Evolutionary conservation across 2,888 invertebrate genomes (phyloP).

Genomic region (Nudaria mundana): DNA sequence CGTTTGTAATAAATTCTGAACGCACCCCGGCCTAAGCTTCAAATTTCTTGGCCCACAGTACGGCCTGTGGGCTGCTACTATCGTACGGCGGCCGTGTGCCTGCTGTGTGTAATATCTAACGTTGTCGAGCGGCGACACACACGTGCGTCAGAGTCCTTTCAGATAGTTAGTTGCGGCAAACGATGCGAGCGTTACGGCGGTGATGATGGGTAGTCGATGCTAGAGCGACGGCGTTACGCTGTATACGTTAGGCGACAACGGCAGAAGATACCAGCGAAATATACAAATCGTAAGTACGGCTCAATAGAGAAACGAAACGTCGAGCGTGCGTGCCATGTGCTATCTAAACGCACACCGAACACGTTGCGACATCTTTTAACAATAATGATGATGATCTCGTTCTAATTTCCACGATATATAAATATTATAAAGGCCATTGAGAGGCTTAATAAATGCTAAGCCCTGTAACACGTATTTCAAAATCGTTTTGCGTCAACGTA

Average conservation of each 20-base stretch:
- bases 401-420: too few relatives aligned
- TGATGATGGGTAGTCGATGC: conserved; percentile 60
- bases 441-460: background rate
- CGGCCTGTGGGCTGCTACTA: background rate
- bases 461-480: conserved; percentile 1
- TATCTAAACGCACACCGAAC: conserved; percentile 3
- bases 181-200: conserved; percentile 49
- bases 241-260: conserved; percentile 61
- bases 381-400: too few relatives aligned
- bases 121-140: conserved; percentile 52
- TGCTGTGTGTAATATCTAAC: conserved; percentile 22
- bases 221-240: conserved; percentile 46
- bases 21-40: conserved; percentile 8
- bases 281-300: conserved; percentile 64
- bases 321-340: conserved; percentile 20
- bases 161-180: conserved; percentile 65
- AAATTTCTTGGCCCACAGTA: background rate
- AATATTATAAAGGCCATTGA: too few relatives aligned
- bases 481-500: conserved; percentile 18
- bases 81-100: background rate
- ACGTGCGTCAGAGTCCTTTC: conserved; percentile 70
- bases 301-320: conserved; percentile 29
- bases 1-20: background rate
- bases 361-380: background rate
- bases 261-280: conserved; percentile 43